Base-by-base conservation (phyloP, 1,140 invertebrate genomes). In the Plectrocnemia conspersa region DNA sequence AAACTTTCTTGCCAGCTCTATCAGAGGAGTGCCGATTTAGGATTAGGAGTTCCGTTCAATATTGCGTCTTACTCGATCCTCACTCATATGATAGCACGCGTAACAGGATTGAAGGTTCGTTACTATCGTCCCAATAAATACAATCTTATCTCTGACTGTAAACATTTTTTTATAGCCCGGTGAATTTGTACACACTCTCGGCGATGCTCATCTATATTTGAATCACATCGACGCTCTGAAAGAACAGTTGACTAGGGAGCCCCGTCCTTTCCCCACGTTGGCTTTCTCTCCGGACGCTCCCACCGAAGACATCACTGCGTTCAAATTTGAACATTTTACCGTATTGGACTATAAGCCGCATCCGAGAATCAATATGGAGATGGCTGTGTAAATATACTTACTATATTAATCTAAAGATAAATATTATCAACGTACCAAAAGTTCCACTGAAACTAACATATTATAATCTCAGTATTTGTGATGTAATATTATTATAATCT, bases 41-140 rank as follows among this genome's bases (percentile, higher is more conserved):
- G 95, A 5, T 75, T 99, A 1, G 97, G 97, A 16, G 95, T 99
- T 1, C 97, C 97, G 15, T 99, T 99, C 68, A 99, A 99, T 69
- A 97, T 99, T 64, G 96, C 97, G 13, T 97, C 93, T 56, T 99
- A 99, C 76, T 83, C 95, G 1, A 67, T 99, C 4, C 76, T 99
- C 0, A 97, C 92, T 9, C 86, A 88, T 63, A 98, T 99, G 92
- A 89, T 99, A 62, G 96, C 96, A 45, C 90, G 98, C 71, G 81
- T 98, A 7, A 96, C 93, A 21, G 83, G 82, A 36, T 76, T 98
- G 9, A 85, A 95, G 72, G 81, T 82, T 68, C 64, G 50, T 2
- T 2, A 4, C 27, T 32, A 42, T 56, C 40, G 29, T 42, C 23
- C 29, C 13, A 54, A 23, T 41, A 2, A 42, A 56, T 13, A 3